Base-by-base conservation (phyloP, 2,888 invertebrate species). In the Argyresthia goedartella region DNA sequence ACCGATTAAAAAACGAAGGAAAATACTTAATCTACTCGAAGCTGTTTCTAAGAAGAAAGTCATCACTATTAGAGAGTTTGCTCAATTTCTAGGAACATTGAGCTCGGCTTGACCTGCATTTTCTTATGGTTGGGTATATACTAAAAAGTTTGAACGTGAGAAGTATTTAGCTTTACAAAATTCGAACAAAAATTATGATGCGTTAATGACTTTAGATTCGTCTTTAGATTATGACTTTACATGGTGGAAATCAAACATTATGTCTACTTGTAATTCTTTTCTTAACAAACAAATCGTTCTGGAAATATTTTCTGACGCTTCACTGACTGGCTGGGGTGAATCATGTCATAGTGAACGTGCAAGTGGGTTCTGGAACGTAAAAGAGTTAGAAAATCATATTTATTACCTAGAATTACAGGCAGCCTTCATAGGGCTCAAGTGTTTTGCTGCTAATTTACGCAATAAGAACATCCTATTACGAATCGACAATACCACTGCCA, bases 401-500 rank as follows among this genome's bases (percentile, higher is more conserved):
- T 34, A 52, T 45, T 36, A 7, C 25, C 9, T 50, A 39, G 53
- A 53, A 14, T 15, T 50, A 11, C 10, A 25, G 11, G 53, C 53
- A 10, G 46, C 53, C n/a, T 53, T 50, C 16, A 14, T 53, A 11
- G 53, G 51, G 3, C 41, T 54, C 11, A 51, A 54, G 49, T 46
- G 44, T 44, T 54, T 51, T 49, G 54, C 54, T 10, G 9, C 15
- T n/a, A 45, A 51, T 13, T 14, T 48, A 10, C 8, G n/a, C 1
- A 34, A 51, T 44, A 33, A 8, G 9, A 45, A 44, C n/a, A 44
- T 54, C 4, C 49, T 54, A 14, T 13, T 51, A 13, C 35, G 54
- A n/a, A 49, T 54, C n/a, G 53, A 53, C 13, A 53, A 53, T 36
- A 51, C 53, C 1, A 51, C 51, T 15, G 53, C 53, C 8, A 48